Percentiles rank a stretch among this genome's conserved stretches.
phyloP scores from a whole-genome alignment of 2,888 invertebrate genomes.

The Notodonta ziczac region DNA sequence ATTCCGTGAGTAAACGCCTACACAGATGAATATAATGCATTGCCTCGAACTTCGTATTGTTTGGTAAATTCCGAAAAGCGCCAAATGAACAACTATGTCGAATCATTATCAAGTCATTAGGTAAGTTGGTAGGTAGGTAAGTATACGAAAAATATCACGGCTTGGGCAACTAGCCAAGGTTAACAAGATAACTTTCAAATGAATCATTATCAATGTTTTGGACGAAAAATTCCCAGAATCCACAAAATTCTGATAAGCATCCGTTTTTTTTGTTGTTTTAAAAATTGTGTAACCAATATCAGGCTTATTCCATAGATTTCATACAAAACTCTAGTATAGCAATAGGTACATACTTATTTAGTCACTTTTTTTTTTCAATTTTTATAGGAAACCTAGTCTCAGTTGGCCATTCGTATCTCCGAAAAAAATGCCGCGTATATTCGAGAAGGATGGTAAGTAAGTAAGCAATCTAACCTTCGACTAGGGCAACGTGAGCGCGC shows the following conservation, averaged over 20 bases:
- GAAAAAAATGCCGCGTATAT: conserved; percentile 26
- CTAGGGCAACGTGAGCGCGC: conserved; percentile 30
- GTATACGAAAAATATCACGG: neutral
- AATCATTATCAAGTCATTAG: neutral
- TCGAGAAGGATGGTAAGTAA: conserved; percentile 27
- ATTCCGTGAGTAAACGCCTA: neutral
- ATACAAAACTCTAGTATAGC: too few relatives aligned
- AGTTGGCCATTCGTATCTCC: neutral
- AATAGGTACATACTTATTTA: neutral
- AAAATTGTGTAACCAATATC: too few relatives aligned
- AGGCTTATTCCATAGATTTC: too few relatives aligned
- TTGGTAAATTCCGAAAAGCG: neutral
- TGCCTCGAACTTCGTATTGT: neutral
- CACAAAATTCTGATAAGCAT: too few relatives aligned
- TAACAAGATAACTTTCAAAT: neutral
- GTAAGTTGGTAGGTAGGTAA: neutral
- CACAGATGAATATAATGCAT: neutral
- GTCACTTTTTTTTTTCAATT: neutral
- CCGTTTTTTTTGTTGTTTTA: too few relatives aligned
- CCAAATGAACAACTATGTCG: neutral
- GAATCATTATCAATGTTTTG: neutral
- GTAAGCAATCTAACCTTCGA: conserved; percentile 8
- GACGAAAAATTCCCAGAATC: too few relatives aligned
- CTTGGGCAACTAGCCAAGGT: neutral
- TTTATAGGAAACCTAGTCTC: neutral